A percentile compares a stretch with the other conserved stretches of the same genome.
phyloP scores from a whole-genome alignment of 2,797 vertebrate genomes.

The Anguilla pacifica region DNA sequence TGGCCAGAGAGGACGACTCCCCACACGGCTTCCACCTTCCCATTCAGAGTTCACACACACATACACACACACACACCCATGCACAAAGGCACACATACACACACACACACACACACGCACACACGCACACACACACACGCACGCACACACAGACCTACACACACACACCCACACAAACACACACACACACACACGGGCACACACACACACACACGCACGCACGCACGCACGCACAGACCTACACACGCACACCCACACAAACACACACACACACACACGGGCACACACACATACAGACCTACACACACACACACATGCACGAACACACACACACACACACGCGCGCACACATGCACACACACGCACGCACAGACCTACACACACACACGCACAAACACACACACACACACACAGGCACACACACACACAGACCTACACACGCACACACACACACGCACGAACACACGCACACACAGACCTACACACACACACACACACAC shows the following conservation, averaged over 20 bases:
- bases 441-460: too few species aligned
- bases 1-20: not conserved
- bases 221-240: not conserved
- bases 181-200: too few species aligned
- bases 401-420: too few species aligned
- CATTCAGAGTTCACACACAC: not conserved
- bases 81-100: not conserved
- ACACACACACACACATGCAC: not conserved
- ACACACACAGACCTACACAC: too few species aligned
- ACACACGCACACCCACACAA: not conserved
- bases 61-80: not conserved
- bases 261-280: not conserved
- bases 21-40: not conserved
- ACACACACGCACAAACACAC: too few species aligned
- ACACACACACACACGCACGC: not conserved
- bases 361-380: too few species aligned
- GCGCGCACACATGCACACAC: not conserved
- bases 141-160: not conserved
- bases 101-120: not conserved
- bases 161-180: not conserved
- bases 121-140: not conserved
- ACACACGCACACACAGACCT: too few species aligned
- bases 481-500: too few species aligned
- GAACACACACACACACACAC: not conserved
- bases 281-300: not conserved